phyloP scores from a whole-genome alignment of 2,113 vertebrate species.

The Emydocephalus ijimae region DNA sequence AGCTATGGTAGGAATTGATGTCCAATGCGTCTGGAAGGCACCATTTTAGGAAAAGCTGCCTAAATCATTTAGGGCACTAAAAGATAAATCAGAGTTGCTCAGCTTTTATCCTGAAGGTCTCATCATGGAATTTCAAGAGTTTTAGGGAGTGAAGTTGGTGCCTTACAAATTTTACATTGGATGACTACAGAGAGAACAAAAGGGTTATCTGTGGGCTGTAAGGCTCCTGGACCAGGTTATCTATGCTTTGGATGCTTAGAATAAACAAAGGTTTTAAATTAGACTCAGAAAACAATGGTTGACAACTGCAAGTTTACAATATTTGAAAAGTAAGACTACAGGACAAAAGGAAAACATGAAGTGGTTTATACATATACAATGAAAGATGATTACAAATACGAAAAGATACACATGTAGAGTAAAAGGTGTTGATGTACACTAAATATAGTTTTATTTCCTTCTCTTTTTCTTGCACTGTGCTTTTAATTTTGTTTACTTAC shows the following conservation, averaged over 20 bases:
- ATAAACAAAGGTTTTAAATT: background rate
- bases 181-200: background rate
- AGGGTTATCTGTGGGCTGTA: background rate
- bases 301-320: background rate
- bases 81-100: background rate
- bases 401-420: background rate
- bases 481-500: background rate
- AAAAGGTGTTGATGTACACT: background rate
- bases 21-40: too few relatives aligned
- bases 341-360: background rate
- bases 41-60: background rate
- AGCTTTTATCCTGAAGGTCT: background rate
- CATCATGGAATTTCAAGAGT: background rate
- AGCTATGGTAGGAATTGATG: background rate
- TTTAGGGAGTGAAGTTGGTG: background rate
- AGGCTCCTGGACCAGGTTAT: background rate
- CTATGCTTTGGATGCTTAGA: background rate
- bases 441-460: background rate
- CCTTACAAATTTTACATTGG: background rate
- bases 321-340: background rate
- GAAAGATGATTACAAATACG: background rate
- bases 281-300: background rate
- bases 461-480: background rate
- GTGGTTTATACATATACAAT: background rate
- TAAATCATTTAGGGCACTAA: background rate